A percentile compares a stretch with the other conserved stretches of the same genome.
phyloP scores from a whole-genome alignment of 2,888 invertebrate genomes.

The Nomada fucata region DNA sequence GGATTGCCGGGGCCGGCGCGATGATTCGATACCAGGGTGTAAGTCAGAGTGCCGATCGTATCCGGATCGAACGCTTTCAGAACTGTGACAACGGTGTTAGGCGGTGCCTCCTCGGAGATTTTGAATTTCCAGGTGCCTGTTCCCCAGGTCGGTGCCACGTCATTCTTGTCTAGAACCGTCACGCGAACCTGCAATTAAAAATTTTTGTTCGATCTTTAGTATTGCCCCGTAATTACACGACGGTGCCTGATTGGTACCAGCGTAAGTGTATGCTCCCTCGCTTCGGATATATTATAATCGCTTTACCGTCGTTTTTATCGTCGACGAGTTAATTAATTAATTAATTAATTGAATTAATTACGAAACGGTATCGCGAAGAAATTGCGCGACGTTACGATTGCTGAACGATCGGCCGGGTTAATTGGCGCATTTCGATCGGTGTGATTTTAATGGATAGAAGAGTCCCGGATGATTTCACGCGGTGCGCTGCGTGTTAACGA shows the following conservation, averaged over 20 bases:
- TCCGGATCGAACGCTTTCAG: constrained; percentile 94
- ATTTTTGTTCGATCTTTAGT: constrained; percentile 21
- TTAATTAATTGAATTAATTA: neutral
- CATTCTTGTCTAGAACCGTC: constrained; percentile 95
- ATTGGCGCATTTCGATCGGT: too few relatives aligned
- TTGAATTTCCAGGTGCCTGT: constrained; percentile 90
- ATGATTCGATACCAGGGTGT: constrained; percentile 64
- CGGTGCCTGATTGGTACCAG: too few relatives aligned
- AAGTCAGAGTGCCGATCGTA: constrained; percentile 90
- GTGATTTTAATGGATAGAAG: neutral
- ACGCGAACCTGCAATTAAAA: constrained; percentile 91
- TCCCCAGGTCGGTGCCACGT: constrained; percentile 96
- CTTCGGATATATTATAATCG: too few relatives aligned
- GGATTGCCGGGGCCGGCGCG: constrained; percentile 29
- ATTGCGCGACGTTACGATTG: neutral
- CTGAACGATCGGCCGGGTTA: neutral
- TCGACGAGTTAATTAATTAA: neutral
- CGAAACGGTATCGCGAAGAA: neutral
- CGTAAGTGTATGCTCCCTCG: too few relatives aligned
- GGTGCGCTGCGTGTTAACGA: neutral
- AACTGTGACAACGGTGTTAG: constrained; percentile 91
- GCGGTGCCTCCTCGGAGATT: constrained; percentile 94
- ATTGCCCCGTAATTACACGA: constrained; percentile 24
- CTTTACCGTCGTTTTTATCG: neutral
- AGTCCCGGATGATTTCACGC: neutral